A percentile compares a stretch with the other conserved stretches of the same genome.
These are phyloP conservation scores for Pristionchus mayeri DNA, from an alignment of 2,888 invertebrate genomes.

Conservation along the genomic window DNA sequence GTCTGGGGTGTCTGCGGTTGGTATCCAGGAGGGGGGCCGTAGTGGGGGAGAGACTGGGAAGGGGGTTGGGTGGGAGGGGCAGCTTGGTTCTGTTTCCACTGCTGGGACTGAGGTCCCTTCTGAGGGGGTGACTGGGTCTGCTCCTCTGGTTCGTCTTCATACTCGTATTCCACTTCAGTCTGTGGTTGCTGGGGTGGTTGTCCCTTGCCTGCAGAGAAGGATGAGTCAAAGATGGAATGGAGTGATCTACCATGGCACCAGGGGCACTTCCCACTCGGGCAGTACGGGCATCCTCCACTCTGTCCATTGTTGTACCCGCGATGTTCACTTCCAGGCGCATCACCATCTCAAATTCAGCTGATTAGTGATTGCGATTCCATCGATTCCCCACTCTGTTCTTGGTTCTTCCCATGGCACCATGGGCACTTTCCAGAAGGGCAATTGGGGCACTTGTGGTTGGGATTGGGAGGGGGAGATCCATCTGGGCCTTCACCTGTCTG, in stretches of 20 bases:
- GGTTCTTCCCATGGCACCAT: slow-evolving; percentile 44
- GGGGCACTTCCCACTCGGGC: slow-evolving; percentile 47
- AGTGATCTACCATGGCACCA: slow-evolving; percentile 45
- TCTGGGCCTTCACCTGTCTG: slow-evolving; percentile 35
- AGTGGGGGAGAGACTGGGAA: not conserved
- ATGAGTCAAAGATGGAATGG: not conserved
- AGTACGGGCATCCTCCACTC: slow-evolving; percentile 47
- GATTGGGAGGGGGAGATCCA: slow-evolving; percentile 38
- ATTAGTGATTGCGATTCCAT: not conserved
- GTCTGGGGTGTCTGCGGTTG: slow-evolving; percentile 40
- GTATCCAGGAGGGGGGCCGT: slow-evolving; percentile 49
- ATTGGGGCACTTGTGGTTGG: slow-evolving; percentile 21
- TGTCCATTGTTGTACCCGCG: slow-evolving; percentile 47
- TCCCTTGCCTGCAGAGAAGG: slow-evolving; percentile 6
- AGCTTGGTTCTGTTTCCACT: not conserved
- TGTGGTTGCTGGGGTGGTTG: slow-evolving; percentile 37
- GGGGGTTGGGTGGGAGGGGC: not conserved
- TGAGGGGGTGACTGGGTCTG: not conserved
- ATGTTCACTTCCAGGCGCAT: not conserved
- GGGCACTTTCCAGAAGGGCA: slow-evolving; percentile 49
- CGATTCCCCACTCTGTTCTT: not conserved
- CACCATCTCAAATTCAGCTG: not conserved
- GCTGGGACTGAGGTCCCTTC: not conserved
- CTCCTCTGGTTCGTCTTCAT: slow-evolving; percentile 32
- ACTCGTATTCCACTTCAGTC: slow-evolving; percentile 33